These are phyloP conservation scores for Gymnoscopelus microlampas DNA, from an alignment of 2,797 vertebrate genomes.

Conservation along the genomic window DNA sequence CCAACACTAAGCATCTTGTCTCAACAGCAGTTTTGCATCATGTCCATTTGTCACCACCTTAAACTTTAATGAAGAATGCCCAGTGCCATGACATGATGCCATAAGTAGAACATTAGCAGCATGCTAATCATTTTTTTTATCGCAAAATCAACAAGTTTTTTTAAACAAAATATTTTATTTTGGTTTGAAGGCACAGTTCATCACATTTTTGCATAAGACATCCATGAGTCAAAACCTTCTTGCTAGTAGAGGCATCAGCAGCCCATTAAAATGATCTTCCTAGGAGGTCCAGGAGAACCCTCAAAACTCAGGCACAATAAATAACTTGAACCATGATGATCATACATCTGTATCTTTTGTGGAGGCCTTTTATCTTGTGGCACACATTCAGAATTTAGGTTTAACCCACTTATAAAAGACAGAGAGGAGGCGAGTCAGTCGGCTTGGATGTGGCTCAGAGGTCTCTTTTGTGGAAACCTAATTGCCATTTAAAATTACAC, in stretches of 20 bases:
- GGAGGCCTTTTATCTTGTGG: constrained; percentile 4
- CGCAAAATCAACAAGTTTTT: constrained; percentile 20
- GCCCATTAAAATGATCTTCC: constrained; percentile 15
- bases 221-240: constrained; percentile 12
- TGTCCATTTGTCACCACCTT: too few species aligned
- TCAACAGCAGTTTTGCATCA: too few species aligned
- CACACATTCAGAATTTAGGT: constrained; percentile 19
- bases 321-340: constrained; percentile 26
- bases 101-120: too few species aligned
- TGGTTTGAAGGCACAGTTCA: constrained; percentile 54
- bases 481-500: constrained; percentile 28
- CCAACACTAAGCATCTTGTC: too few species aligned
- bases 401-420: constrained; percentile 4
- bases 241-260: constrained; percentile 10
- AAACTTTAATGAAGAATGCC: too few species aligned
- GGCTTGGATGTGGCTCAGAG: constrained; percentile 27
- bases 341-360: constrained; percentile 6
- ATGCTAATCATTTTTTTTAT: background rate
- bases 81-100: too few species aligned
- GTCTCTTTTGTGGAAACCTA: constrained; percentile 23
- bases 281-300: background rate
- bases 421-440: constrained; percentile 1
- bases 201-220: constrained; percentile 28
- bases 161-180: constrained; percentile 67
- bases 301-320: constrained; percentile 31